Percentiles rank a stretch among this genome's conserved stretches.
phyloP scores from a whole-genome alignment of 2,113 vertebrate genomes.

The Fulmarus glacialis region DNA sequence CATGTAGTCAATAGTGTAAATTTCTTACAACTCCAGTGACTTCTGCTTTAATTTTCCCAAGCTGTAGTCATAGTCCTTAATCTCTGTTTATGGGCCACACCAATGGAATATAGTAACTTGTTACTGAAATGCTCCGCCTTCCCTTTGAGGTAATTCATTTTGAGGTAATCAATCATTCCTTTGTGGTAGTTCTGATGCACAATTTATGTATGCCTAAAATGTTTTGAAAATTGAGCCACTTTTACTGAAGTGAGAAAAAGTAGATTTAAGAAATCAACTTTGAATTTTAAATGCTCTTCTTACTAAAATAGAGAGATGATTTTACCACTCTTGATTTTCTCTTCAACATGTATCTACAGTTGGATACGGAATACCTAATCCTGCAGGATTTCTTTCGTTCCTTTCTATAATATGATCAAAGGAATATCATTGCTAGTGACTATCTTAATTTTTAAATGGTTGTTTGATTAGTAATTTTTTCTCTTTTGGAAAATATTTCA shows the following conservation, averaged over 20 bases:
- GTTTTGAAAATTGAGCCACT: background rate
- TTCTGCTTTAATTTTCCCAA: background rate
- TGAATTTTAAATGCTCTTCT: background rate
- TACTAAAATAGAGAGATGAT: background rate
- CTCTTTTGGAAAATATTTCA: background rate
- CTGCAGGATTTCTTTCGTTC: background rate
- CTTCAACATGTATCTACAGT: background rate
- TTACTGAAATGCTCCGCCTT: background rate
- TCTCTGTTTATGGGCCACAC: background rate
- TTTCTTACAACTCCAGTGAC: background rate
- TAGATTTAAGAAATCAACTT: background rate
- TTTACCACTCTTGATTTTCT: background rate
- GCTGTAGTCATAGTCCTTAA: background rate
- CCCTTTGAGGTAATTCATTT: background rate
- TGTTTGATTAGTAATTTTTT: background rate
- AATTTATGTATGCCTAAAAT: background rate
- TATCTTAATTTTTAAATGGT: background rate
- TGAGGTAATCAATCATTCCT: background rate
- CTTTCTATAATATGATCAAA: background rate
- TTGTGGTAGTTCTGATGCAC: background rate
- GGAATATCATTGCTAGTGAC: background rate
- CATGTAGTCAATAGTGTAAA: background rate
- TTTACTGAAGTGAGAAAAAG: background rate
- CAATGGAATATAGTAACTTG: background rate
- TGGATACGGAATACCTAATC: background rate